phyloP scores from a whole-genome alignment of 2,888 invertebrate species.

The Coelogynopora nodosa region DNA sequence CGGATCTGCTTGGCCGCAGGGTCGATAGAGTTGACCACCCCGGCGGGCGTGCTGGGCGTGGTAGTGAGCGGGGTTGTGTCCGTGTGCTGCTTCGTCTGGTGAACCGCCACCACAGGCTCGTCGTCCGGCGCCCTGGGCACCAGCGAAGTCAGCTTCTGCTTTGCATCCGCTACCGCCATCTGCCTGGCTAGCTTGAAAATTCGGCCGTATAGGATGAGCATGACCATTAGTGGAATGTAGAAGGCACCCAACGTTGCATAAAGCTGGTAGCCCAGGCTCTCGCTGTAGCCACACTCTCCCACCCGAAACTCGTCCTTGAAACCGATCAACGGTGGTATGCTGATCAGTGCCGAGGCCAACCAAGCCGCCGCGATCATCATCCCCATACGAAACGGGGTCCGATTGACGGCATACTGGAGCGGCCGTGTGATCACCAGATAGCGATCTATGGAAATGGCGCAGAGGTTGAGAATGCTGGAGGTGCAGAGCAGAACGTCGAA shows the following conservation, averaged over 20 bases:
- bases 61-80: not conserved
- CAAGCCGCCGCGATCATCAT: conserved; percentile 56
- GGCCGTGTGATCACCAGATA: conserved; percentile 58
- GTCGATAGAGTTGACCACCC: not conserved
- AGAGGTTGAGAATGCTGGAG: conserved; percentile 57
- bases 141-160: not conserved
- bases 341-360: conserved; percentile 53
- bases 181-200: conserved; percentile 50
- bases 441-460: conserved; percentile 57
- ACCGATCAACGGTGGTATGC: conserved; percentile 55
- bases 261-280: conserved; percentile 53
- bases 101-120: no score
- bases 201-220: conserved; percentile 53
- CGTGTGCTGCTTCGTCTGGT: not conserved
- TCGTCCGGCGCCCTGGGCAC: no score
- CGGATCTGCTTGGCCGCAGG: not conserved
- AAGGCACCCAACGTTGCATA: conserved; percentile 55
- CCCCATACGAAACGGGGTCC: conserved; percentile 63
- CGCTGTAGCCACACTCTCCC: conserved; percentile 50
- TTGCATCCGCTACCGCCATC: conserved; percentile 45
- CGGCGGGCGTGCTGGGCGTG: not conserved
- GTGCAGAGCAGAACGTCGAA: conserved; percentile 58
- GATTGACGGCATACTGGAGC: conserved; percentile 53
- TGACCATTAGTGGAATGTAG: conserved; percentile 53
- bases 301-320: conserved; percentile 49